Base-by-base conservation (phyloP, 2,888 invertebrate genomes). In the Tetragonula carbonaria region DNA sequence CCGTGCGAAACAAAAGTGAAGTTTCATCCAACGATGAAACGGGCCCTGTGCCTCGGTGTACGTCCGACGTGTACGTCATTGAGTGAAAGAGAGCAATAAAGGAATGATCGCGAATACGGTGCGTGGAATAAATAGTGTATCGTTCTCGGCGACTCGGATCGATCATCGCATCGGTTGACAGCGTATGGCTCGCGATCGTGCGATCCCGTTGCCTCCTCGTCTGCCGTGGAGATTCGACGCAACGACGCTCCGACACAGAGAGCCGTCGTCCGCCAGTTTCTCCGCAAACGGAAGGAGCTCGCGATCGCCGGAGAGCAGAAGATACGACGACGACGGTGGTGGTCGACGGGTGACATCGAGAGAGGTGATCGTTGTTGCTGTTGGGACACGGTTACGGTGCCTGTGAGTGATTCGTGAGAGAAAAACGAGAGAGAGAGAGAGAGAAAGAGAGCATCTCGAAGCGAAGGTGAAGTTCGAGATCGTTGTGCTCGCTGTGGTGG, bases 171-270 rank as follows among this genome's bases (percentile, higher is more conserved):
- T 51, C 73, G 38, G 72, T 66, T 57, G 18, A 53, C 67, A n/a
- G 70, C 77, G 72, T 55, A 77, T 78, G 80, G 78, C 77, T 78
- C 66, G 80, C 73, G 74, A 59, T 57, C 66, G 81, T 51, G 73
- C 66, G 72, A 33, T 50, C 76, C 50, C 50, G 71, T 67, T 72
- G 81, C 8, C 28, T 57, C 8, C 28, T 57, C 59, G 33, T n/a
- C 71, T 21, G 28, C 71, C 67, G 68, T 67, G 80, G 71, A 65
- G 80, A 84, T 82, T 65, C 63, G 33, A 33, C 33, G 70, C 51
- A 50, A 45, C 78, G 23, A 72, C 53, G 72, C 67, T 57, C 5
- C 45, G 67, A 2, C 74, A 13, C 65, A 18, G 18, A 38, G 6
- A 55, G 16, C 11, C 33, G 13, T 18, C 74, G 62, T 51, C 23